A percentile compares a stretch with the other conserved stretches of the same genome.
phyloP scores from a whole-genome alignment of 2,888 invertebrate genomes.

The Platycheirus albimanus region DNA sequence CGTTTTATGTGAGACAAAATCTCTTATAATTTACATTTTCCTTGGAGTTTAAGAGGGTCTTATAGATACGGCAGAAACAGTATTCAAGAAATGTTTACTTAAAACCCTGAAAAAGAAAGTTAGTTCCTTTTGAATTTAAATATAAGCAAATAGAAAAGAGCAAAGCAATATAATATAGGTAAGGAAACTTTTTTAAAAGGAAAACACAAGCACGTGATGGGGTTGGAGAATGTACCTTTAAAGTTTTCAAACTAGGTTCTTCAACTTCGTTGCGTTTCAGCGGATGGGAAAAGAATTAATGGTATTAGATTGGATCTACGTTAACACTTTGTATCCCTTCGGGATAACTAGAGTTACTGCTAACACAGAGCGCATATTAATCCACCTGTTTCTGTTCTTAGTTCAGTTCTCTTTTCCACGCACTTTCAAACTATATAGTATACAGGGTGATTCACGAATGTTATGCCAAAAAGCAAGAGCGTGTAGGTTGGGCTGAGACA shows the following conservation, averaged over 20 bases:
- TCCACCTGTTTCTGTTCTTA: conserved; percentile 14
- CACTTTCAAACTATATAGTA: background rate
- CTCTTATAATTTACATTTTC: conserved; percentile 24
- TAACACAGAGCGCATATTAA: conserved; percentile 25
- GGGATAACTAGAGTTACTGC: conserved; percentile 16
- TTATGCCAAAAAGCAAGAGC: no score
- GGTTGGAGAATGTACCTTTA: conserved; percentile 4
- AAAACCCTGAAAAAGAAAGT: conserved; percentile 18
- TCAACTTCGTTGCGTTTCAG: background rate
- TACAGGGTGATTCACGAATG: background rate
- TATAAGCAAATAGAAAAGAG: conserved; percentile 10
- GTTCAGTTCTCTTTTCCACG: conserved; percentile 1
- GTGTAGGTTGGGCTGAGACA: no score
- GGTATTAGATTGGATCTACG: conserved; percentile 10
- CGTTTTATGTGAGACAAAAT: background rate
- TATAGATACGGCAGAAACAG: background rate
- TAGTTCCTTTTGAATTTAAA: conserved; percentile 35
- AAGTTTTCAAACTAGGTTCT: conserved; percentile 20
- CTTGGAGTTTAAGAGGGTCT: conserved; percentile 2
- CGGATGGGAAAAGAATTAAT: background rate
- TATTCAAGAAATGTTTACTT: conserved; percentile 21
- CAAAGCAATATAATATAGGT: conserved; percentile 13
- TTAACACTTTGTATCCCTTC: conserved; percentile 21
- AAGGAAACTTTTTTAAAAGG: conserved; percentile 1
- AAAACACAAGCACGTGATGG: background rate